Conservation (phyloP, 2,113 vertebrate species). For the Circaetus cinerascens region DNA sequence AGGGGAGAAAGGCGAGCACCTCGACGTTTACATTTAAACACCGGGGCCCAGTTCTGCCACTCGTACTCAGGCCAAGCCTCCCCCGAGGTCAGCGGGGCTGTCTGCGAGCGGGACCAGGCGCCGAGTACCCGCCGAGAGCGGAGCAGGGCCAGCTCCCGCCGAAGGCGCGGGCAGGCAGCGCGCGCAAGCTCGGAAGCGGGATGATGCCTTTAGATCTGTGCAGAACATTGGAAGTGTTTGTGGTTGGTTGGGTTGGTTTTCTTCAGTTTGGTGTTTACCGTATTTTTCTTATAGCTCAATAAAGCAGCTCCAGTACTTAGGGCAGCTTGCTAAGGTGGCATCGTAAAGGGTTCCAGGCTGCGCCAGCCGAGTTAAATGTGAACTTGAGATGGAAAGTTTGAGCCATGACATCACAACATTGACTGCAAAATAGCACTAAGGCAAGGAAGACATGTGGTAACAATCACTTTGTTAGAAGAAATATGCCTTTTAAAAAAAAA, state of each 20-base stretch:
- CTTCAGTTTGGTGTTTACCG: neutral
- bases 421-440: neutral
- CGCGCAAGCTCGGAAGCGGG: neutral
- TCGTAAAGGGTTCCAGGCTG: neutral
- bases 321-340: constrained; percentile 13
- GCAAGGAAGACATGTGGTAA: constrained; percentile 39
- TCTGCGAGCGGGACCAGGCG: accelerated
- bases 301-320: neutral
- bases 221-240: neutral
- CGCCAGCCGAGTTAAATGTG: neutral
- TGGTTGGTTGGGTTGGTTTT: neutral
- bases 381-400: constrained; percentile 30
- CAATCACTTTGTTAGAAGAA: constrained; percentile 29
- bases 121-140: accelerated
- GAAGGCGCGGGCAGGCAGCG: neutral
- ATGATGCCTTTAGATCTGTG: neutral
- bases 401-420: constrained; percentile 7
- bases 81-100: neutral
- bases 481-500: neutral
- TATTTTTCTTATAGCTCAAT: neutral
- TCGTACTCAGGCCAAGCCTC: neutral
- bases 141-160: neutral
- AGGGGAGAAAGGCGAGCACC: neutral
- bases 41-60: neutral
- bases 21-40: neutral